Evolutionary conservation across 2,113 vertebrate species (phyloP), one percentile per base, ranked within the genome.

Genomic region (Alouatta palliata): DNA sequence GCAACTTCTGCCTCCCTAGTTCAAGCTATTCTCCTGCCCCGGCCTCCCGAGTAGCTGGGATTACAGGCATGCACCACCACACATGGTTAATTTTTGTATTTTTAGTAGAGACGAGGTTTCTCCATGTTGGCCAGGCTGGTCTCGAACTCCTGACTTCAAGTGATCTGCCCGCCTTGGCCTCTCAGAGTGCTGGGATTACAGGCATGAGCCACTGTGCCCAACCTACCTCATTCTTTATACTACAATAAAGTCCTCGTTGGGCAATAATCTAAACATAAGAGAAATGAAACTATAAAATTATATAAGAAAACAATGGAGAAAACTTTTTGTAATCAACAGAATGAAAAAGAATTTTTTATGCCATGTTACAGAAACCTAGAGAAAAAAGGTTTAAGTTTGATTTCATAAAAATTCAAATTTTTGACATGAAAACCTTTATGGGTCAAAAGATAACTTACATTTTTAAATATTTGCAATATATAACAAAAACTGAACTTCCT

Each of bases 341-440:
- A 43, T 37, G 40, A 19, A 88, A 58, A 61, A 70, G 30, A 23
- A 19, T 40, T 96, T 76, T 45, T 13, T 80, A 84, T 61, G 7
- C 14, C 30, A 80, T 49, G 30, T 25, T 21, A 68, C 37, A 82
- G 75, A 87, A 93, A 70, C 19, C n/a, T 61, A 90, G 58, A 49
- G 16, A 49, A 17, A 49, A 76, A 91, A 68, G 58, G 32, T 40
- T 89, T 77, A 49, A 89, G 58, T 89, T 1, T 68, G 47, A 61
- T 70, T 70, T 84, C 40, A 61, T 70, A 89, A 92, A 76, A 52
- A 87, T 23, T 64, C 87, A 37, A 95, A 25, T 79, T 90, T 75
- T 84, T 71, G 66, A 90, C 49, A 85, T 70, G 40, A 86, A 91
- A 95, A 73, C 40, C 20, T 14, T 70, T 47, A 88, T 82, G 77